A percentile compares a stretch with the other conserved stretches of the same genome.
phyloP scores from a whole-genome alignment of 2,113 vertebrate genomes.

The Isurus oxyrinchus region DNA sequence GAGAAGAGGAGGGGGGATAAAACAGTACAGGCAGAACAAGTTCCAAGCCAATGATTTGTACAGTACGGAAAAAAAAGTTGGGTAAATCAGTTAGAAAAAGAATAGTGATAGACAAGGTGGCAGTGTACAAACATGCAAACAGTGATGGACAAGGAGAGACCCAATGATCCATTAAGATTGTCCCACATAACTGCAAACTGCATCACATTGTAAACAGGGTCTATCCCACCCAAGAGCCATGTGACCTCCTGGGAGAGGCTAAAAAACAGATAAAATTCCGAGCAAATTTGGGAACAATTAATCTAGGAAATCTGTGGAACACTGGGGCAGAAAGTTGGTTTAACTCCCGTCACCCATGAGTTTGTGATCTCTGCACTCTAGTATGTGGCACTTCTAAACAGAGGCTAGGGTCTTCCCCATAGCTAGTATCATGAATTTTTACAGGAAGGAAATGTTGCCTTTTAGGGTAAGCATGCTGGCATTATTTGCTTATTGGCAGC shows the following conservation, averaged over 20 bases:
- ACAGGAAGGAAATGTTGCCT: neutral
- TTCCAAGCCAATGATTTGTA: too few relatives aligned
- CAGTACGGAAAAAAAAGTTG: neutral
- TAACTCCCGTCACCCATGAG: neutral
- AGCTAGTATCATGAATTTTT: neutral
- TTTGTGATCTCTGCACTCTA: neutral
- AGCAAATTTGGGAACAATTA: neutral
- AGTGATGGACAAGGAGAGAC: neutral
- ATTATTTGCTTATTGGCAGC: constrained; percentile 2
- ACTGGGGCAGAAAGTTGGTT: neutral
- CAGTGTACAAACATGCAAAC: neutral
- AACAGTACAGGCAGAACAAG: neutral
- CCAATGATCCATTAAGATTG: neutral
- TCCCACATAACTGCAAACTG: neutral
- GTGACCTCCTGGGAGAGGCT: neutral
- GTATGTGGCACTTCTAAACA: neutral
- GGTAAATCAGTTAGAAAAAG: neutral
- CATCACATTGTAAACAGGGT: neutral
- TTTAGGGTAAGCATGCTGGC: neutral
- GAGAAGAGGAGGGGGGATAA: too few relatives aligned
- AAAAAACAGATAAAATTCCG: neutral
- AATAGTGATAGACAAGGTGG: neutral
- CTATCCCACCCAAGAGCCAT: neutral
- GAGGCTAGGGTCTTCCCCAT: neutral
- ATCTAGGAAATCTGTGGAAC: neutral